A percentile compares a stretch with the other conserved stretches of the same genome.
These are phyloP conservation scores for Luperina testacea DNA, from an alignment of 2,888 invertebrate species.

Conservation along the genomic window DNA sequence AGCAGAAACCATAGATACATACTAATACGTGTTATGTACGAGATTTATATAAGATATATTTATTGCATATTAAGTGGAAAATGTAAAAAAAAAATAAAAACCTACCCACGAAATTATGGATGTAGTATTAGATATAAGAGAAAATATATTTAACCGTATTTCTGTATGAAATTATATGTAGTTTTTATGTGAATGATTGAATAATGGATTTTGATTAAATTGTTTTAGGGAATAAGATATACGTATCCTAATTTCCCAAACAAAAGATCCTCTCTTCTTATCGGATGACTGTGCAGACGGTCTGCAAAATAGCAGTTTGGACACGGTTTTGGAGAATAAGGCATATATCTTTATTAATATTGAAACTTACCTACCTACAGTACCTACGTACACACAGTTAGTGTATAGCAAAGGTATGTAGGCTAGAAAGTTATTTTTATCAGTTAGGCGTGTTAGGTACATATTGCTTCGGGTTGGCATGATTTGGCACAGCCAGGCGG, in stretches of 20 bases:
- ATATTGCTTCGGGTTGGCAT: neutral
- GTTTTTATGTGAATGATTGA: slow-evolving; percentile 89
- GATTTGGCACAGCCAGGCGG: neutral
- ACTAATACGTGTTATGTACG: slow-evolving; percentile 79
- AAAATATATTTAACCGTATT: slow-evolving; percentile 90
- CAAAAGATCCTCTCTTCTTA: slow-evolving; percentile 37
- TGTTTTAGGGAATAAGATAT: slow-evolving; percentile 85
- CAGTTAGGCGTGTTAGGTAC: neutral
- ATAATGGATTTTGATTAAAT: slow-evolving; percentile 89
- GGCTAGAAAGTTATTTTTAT: neutral
- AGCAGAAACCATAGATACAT: slow-evolving; percentile 75
- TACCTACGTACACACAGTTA: neutral
- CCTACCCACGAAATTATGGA: slow-evolving; percentile 84
- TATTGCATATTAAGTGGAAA: slow-evolving; percentile 87
- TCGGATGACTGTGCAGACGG: neutral
- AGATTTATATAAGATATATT: slow-evolving; percentile 86
- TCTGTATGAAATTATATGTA: slow-evolving; percentile 91
- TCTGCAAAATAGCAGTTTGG: neutral
- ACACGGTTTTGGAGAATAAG: neutral
- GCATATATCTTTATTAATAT: no score
- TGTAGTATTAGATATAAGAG: slow-evolving; percentile 87
- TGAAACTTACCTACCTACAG: no score
- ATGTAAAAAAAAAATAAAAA: slow-evolving; percentile 86
- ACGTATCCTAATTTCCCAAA: slow-evolving; percentile 76
- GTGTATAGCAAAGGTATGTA: neutral